Base-by-base conservation (phyloP, 2,113 vertebrate genomes). In the Coturnix japonica region DNA sequence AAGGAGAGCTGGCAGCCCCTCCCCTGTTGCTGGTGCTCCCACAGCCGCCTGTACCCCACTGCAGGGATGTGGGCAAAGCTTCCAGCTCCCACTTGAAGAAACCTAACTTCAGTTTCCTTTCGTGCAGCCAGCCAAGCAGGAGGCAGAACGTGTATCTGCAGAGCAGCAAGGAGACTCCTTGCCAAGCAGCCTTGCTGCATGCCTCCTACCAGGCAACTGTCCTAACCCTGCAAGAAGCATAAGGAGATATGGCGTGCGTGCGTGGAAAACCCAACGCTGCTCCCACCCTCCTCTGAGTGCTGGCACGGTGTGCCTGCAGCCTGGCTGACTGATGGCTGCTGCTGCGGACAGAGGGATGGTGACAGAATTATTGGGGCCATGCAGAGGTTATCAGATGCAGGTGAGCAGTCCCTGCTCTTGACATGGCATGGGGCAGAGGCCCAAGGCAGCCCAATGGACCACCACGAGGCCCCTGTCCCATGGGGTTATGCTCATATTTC, bases 241-340 rank as follows among this genome's bases (percentile, higher is more conserved):
- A 49, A 65, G 57, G 22, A 43, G 46, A 51, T 2, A 8, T 0
- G 11, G 69, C 14, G 37, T 7, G 0, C 3, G 37, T 1, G 9
- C 57, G 44, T 2, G 37, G 64, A 35, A 51, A 81, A 70, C 13
- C 49, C 69, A 53, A 1, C 56, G 51, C 20, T 6, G 66, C 39
- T 60, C 83, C 33, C 3, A 3, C 10, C 65, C 35, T 19, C 33
- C 44, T 65, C 57, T 13, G 46, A 71, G 83, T 44, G 3, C 44
- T 2, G 17, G 28, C 11, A 19, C 0, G 9, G 44, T 26, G 19
- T 23, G 65, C 39, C 39, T 43, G 6, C 20, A n/a, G 31, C 26
- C 35, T 9, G 46, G 44, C 49, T 31, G 20, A 57, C 37, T 4
- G 64, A 31, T 17, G 56, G 69, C 31, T 83, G 72, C 26, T 6